A percentile compares a stretch with the other conserved stretches of the same genome.
Conservation (phyloP, 2,113 vertebrate species). For the Podiceps cristatus region DNA sequence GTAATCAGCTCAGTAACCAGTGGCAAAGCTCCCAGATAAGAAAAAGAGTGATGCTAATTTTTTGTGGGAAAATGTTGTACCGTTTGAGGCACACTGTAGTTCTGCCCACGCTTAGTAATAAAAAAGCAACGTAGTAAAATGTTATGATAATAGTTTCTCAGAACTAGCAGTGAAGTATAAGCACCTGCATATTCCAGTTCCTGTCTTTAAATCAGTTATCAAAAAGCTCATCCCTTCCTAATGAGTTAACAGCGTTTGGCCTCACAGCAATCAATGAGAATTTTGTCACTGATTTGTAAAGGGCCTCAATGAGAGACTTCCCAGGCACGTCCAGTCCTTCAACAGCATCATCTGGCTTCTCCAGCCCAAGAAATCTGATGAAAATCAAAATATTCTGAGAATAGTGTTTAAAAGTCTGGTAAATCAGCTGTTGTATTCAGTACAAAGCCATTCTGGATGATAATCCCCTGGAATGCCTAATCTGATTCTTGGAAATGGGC, state of each 20-base stretch:
- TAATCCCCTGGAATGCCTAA: no score
- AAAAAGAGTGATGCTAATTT: background rate
- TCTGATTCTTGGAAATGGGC: no score
- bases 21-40: background rate
- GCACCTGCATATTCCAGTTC: background rate
- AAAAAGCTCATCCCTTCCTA: background rate
- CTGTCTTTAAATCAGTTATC: background rate
- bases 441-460: no score
- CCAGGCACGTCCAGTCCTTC: background rate
- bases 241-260: background rate
- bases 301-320: background rate
- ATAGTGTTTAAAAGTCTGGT: background rate
- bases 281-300: background rate
- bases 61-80: background rate
- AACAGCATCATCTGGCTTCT: background rate
- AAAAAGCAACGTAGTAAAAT: slow-evolving; percentile 26
- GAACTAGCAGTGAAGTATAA: background rate
- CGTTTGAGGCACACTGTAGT: background rate
- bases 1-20: background rate
- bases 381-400: background rate
- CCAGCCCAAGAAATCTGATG: background rate
- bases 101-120: slow-evolving; percentile 5
- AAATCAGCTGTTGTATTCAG: no score
- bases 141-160: background rate
- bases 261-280: background rate